Conservation (phyloP, 2,113 vertebrate genomes). For the Chiloscyllium plagiosum region DNA sequence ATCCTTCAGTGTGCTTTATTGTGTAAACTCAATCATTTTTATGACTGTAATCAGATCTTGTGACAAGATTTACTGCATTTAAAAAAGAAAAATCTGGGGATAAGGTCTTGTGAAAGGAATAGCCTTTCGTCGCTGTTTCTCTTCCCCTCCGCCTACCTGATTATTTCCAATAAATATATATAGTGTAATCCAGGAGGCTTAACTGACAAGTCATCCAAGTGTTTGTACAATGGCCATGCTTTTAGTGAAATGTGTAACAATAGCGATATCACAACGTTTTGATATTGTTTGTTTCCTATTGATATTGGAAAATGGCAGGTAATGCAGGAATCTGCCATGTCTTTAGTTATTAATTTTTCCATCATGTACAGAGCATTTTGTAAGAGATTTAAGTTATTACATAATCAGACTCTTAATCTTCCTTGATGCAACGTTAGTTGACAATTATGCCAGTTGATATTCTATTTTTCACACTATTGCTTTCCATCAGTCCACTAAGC, state of each 20-base stretch:
- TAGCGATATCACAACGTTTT: neutral
- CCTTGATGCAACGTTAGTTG: neutral
- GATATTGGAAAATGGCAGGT: neutral
- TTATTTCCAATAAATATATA: neutral
- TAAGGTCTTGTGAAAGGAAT: constrained; percentile 8
- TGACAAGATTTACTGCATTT: constrained; percentile 1
- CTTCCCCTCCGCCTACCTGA: neutral
- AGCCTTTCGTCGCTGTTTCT: neutral
- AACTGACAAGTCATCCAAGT: neutral
- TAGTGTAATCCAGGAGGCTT: neutral
- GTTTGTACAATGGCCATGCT: neutral
- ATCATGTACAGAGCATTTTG: neutral
- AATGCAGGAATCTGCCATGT: neutral
- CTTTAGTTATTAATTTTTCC: neutral
- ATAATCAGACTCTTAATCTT: neutral
- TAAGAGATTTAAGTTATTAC: neutral
- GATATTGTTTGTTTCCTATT: neutral
- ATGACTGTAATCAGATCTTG: constrained; percentile 17
- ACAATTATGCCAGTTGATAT: neutral
- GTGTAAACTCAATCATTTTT: constrained; percentile 30
- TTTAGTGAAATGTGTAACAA: neutral
- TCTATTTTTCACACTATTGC: neutral
- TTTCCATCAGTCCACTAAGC: neutral
- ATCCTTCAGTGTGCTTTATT: constrained; percentile 29
- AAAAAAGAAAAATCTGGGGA: neutral